phyloP scores from a whole-genome alignment of 1,140 invertebrate genomes.

The Uloborus diversus region DNA sequence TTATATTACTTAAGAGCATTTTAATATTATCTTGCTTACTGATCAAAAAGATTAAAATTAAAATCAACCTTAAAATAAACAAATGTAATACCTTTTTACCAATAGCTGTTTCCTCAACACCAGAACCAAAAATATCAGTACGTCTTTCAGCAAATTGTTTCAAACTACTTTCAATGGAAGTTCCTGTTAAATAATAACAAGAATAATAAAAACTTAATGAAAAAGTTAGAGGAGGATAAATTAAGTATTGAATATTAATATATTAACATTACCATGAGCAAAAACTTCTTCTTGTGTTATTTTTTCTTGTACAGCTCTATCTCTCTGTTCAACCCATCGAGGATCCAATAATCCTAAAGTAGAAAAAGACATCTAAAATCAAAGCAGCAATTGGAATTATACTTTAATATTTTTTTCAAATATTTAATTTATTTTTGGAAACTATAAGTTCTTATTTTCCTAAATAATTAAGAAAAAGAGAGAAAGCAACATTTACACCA shows the following conservation, averaged over 20 bases:
- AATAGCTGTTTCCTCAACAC: conserved; percentile 97
- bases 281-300: conserved; percentile 86
- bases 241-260: not conserved
- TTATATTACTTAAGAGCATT: too few relatives aligned
- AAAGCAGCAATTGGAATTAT: too few relatives aligned
- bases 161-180: conserved; percentile 93
- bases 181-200: conserved; percentile 67
- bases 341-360: conserved; percentile 85
- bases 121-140: conserved; percentile 99
- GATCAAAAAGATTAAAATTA: too few relatives aligned
- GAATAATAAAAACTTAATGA: not conserved
- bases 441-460: too few relatives aligned
- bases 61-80: too few relatives aligned
- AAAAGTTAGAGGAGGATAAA: not conserved
- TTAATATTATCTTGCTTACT: too few relatives aligned
- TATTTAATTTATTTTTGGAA: too few relatives aligned
- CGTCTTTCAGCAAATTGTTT: conserved; percentile 96
- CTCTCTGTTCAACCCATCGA: conserved; percentile 96
- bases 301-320: conserved; percentile 84
- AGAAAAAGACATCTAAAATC: too few relatives aligned
- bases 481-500: too few relatives aligned
- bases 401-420: too few relatives aligned
- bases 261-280: conserved; percentile 72
- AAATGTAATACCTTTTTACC: conserved; percentile 96
- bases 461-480: too few relatives aligned